These are phyloP conservation scores for Lontra canadensis DNA, from an alignment of 2,113 vertebrate genomes.

Conservation along the genomic window DNA sequence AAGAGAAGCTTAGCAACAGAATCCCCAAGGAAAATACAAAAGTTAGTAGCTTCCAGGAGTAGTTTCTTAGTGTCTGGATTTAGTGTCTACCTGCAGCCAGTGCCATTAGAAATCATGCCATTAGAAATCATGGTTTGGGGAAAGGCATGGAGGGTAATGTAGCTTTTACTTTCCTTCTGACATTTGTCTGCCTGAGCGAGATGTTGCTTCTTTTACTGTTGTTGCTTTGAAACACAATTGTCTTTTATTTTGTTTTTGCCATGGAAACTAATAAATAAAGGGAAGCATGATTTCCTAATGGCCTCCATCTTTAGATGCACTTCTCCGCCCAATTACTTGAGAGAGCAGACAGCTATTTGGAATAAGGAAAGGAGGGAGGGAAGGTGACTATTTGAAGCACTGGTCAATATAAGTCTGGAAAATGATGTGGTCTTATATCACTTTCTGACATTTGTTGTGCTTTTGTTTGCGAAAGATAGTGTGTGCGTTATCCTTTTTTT, in stretches of 20 bases:
- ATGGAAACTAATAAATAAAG: constrained; percentile 67
- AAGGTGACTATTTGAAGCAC: background rate
- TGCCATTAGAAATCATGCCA: background rate
- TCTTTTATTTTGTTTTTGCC: constrained; percentile 60
- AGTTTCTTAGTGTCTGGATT: background rate
- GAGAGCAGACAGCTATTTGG: background rate
- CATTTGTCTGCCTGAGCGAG: background rate
- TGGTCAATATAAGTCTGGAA: background rate
- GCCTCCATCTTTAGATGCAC: background rate
- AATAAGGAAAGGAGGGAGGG: background rate
- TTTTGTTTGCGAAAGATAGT: constrained; percentile 17
- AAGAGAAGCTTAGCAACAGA: constrained; percentile 14
- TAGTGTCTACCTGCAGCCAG: background rate
- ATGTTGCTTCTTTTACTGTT: background rate
- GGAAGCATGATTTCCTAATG: constrained; percentile 45
- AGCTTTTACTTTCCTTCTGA: background rate
- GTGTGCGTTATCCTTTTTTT: background rate
- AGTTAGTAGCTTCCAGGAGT: background rate
- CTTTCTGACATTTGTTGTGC: background rate
- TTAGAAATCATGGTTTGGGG: background rate
- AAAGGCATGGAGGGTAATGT: background rate
- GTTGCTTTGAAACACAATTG: constrained; percentile 49
- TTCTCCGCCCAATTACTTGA: background rate
- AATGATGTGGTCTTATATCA: background rate
- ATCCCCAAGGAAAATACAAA: background rate